These are phyloP conservation scores for Hyalella azteca DNA, from an alignment of 2,888 invertebrate genomes.

Conservation along the genomic window DNA sequence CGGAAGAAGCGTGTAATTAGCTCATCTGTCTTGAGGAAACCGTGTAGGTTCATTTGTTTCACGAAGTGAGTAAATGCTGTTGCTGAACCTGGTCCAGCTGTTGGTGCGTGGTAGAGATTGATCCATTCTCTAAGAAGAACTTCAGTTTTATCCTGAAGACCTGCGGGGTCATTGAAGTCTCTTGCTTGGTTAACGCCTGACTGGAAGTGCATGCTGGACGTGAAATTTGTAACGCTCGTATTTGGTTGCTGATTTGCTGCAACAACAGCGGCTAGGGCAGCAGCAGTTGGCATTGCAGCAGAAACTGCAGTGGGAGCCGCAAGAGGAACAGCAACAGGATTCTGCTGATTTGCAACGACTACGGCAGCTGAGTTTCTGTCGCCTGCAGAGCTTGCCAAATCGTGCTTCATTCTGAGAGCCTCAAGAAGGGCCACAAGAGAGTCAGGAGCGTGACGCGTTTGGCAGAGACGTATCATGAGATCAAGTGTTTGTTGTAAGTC, in stretches of 20 bases:
- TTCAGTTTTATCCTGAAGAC: slow-evolving; percentile 93
- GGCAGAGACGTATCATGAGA: slow-evolving; percentile 68
- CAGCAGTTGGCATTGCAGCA: neutral
- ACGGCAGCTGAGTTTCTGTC: slow-evolving; percentile 18
- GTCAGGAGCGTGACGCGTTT: slow-evolving; percentile 58
- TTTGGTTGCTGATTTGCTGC: slow-evolving; percentile 21
- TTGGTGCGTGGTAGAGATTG: slow-evolving; percentile 80
- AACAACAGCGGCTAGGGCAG: neutral
- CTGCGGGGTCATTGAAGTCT: slow-evolving; percentile 91
- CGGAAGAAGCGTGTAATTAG: slow-evolving; percentile 94
- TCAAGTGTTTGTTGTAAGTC: slow-evolving; percentile 89
- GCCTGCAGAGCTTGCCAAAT: slow-evolving; percentile 61
- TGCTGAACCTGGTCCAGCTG: slow-evolving; percentile 78
- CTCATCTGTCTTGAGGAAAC: slow-evolving; percentile 96
- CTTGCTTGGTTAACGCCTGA: slow-evolving; percentile 86
- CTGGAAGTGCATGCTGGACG: slow-evolving; percentile 85
- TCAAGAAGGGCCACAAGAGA: slow-evolving; percentile 79
- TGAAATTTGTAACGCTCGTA: slow-evolving; percentile 28
- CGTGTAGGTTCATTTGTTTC: slow-evolving; percentile 92
- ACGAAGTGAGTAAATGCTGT: slow-evolving; percentile 94
- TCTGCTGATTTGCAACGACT: neutral
- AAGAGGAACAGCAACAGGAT: slow-evolving; percentile 12
- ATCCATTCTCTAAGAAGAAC: slow-evolving; percentile 94
- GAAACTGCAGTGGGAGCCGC: neutral
- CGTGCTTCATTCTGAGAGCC: slow-evolving; percentile 76